Evolutionary conservation across 2,888 invertebrate genomes (phyloP).

Genomic region (Amiota minor): DNA sequence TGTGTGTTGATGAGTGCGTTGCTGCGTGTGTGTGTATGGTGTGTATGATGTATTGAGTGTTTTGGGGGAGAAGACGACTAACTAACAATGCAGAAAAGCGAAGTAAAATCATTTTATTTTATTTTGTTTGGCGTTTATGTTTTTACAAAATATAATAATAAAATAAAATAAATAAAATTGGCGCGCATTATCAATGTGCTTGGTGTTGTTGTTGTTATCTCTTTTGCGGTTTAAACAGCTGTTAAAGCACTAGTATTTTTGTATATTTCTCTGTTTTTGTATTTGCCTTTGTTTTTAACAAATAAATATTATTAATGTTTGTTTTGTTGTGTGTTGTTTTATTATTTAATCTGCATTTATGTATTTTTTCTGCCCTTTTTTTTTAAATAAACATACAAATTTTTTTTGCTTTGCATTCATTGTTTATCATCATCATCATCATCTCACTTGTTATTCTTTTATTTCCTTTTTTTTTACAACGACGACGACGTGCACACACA

Average conservation of each 20-base stretch:
- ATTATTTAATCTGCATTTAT: slow-evolving; percentile 7
- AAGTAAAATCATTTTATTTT: too few relatives aligned
- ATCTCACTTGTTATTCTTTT: neutral
- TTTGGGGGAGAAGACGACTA: too few relatives aligned
- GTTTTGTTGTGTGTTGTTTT: neutral
- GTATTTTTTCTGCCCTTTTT: neutral
- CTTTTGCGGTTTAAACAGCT: slow-evolving; percentile 37
- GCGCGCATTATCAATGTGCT: slow-evolving; percentile 3
- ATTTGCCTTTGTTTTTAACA: slow-evolving; percentile 31
- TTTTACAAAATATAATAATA: too few relatives aligned
- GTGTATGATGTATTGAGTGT: too few relatives aligned
- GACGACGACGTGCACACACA: too few relatives aligned
- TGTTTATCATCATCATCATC: neutral
- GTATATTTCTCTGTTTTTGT: slow-evolving; percentile 39
- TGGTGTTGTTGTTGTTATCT: slow-evolving; percentile 43
- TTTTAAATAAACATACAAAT: neutral
- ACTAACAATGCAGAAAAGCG: too few relatives aligned
- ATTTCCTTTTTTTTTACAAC: too few relatives aligned
- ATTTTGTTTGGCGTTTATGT: too few relatives aligned
- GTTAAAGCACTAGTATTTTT: slow-evolving; percentile 35
- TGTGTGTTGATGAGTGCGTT: too few relatives aligned
- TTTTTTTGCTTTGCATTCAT: neutral
- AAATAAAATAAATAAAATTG: neutral
- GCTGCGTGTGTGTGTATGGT: too few relatives aligned
- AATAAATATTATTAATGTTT: slow-evolving; percentile 33